Conservation (phyloP, 2,888 invertebrate species). For the Spatulosminthurus flaviceps region DNA sequence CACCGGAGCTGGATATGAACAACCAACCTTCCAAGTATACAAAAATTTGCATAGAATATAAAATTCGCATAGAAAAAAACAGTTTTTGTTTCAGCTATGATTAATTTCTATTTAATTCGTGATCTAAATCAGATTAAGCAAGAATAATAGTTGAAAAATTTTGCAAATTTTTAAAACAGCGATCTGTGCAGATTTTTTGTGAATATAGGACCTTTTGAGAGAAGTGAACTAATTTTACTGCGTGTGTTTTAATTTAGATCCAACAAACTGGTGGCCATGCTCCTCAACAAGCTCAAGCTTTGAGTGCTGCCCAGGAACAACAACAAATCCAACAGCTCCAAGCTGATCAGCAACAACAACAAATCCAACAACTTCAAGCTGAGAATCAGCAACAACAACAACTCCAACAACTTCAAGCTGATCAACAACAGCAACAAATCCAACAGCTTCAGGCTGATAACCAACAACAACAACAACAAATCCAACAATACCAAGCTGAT, state of each 20-base stretch:
- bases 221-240: neutral
- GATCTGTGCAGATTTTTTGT: neutral
- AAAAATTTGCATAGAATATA: neutral
- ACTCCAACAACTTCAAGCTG: conserved; percentile 22
- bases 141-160: too few species aligned
- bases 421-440: conserved; percentile 22
- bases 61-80: neutral
- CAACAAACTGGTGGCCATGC: neutral
- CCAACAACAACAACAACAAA: conserved; percentile 29
- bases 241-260: neutral
- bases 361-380: conserved; percentile 14
- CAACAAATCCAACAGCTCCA: conserved; percentile 18
- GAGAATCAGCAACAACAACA: conserved; percentile 4
- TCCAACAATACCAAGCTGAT: conserved; percentile 16
- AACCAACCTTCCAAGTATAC: conserved; percentile 49
- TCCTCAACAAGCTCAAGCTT: conserved; percentile 10
- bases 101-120: too few species aligned
- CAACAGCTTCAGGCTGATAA: neutral
- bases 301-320: conserved; percentile 29
- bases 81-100: too few species aligned
- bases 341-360: conserved; percentile 39
- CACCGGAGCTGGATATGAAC: conserved; percentile 58
- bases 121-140: too few species aligned
- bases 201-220: neutral
- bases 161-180: too few species aligned